These are phyloP conservation scores for Thymelicus sylvestris DNA, from an alignment of 2,888 invertebrate species.

Conservation along the genomic window DNA sequence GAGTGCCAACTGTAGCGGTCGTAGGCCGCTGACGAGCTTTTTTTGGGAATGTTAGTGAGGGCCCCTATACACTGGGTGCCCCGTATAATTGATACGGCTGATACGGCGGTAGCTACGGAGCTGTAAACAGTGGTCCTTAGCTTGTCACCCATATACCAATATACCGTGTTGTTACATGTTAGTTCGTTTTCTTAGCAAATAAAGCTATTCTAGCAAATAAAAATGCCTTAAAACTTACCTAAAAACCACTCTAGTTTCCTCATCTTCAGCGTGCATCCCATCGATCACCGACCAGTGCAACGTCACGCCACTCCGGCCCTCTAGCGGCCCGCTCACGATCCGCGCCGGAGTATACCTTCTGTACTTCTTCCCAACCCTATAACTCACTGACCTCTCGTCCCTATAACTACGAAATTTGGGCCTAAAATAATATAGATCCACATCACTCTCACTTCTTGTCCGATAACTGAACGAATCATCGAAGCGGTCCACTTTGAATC, in stretches of 20 bases:
- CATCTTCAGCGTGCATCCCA: conserved; percentile 64
- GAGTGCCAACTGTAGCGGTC: too few species aligned
- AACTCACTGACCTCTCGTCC: conserved; percentile 58
- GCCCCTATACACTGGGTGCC: too few species aligned
- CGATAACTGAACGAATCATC: conserved; percentile 46
- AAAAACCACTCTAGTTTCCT: conserved; percentile 76
- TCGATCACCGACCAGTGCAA: conserved; percentile 74
- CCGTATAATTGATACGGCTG: too few species aligned
- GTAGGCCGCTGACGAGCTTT: too few species aligned
- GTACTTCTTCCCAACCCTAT: conserved; percentile 48
- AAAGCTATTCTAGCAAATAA: too few species aligned
- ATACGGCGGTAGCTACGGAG: too few species aligned
- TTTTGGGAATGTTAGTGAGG: too few species aligned
- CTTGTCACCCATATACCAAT: too few species aligned
- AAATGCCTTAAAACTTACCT: conserved; percentile 61
- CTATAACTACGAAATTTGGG: conserved; percentile 62
- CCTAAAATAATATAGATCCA: conserved; percentile 66
- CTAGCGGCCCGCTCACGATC: conserved; percentile 69
- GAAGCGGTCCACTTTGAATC: conserved; percentile 40
- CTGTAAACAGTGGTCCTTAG: too few species aligned
- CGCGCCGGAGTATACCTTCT: conserved; percentile 63
- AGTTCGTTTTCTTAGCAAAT: too few species aligned
- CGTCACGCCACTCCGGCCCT: conserved; percentile 56
- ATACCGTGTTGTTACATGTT: too few species aligned
- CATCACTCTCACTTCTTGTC: conserved; percentile 55